Base-by-base conservation (phyloP, 2,113 vertebrate species). In the Rhodinocichla rosea region DNA sequence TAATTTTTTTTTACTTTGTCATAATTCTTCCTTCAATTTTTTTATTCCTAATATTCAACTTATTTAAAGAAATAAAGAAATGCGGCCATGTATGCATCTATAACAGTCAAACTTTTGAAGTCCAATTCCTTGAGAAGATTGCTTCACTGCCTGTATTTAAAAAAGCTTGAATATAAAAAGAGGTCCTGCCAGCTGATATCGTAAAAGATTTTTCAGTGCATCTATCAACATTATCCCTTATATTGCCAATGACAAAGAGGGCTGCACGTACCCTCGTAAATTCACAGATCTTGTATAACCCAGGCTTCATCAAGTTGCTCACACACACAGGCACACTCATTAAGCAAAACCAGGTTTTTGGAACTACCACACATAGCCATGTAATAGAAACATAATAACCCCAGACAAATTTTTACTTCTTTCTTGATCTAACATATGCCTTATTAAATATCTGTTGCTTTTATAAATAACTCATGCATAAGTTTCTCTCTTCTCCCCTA, bases 401-500 rank as follows among this genome's bases (percentile, higher is more conserved):
- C 23, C 9, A 55, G 37, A 75, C 55, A 87, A 70, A n/a, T 45
- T 68, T 85, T 85, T 74, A 22, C 20, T 82, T 65, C 27, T 80
- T 82, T 90, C 59, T 82, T 74, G 20, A 53, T 60, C 68, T 90
- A 94, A 67, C 16, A 37, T 9, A 22, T 55, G 39, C 63, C 45
- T 90, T 86, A 59, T 59, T 89, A 92, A 95, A 65, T 81, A 93
- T 52, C 59, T 78, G 23, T 63, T 76, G 44, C 45, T 87, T 92
- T 93, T 50, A 40, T 80, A 77, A 94, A 78, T 87, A 83, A 83
- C 68, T 77, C 44, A 18, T 0, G 12, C 17, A 14, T 22, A 23
- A 59, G 1, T 37, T 44, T 10, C 1, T 50, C 12, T 9, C 17
- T 74, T 86, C 35, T 92, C 32, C 40, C 39, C 30, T 49, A 71